A percentile compares a stretch with the other conserved stretches of the same genome.
Evolutionary conservation across 2,888 invertebrate species (phyloP).

Genomic region (Cremastinae sp.): DNA sequence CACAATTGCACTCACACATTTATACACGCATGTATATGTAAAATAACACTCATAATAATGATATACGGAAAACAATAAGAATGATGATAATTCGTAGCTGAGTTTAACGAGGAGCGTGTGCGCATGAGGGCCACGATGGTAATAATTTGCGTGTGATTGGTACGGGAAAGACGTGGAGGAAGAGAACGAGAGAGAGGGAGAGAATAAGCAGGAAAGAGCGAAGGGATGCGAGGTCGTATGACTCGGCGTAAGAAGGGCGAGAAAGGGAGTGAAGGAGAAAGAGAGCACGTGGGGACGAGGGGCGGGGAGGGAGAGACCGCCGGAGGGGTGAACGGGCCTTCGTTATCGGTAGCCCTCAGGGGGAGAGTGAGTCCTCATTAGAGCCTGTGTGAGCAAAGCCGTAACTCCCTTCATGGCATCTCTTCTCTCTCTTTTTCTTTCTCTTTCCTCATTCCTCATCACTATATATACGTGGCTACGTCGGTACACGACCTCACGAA

Average conservation of each 20-base stretch:
- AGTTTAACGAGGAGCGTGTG: constrained; percentile 55
- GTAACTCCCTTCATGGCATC: constrained; percentile 40
- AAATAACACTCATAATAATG: constrained; percentile 24
- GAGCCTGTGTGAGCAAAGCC: constrained; percentile 70
- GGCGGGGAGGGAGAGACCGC: constrained; percentile 34
- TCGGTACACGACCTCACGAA: constrained; percentile 41
- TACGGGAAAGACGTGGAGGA: constrained; percentile 57
- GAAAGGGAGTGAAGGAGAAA: constrained; percentile 38
- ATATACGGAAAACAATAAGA: constrained; percentile 4
- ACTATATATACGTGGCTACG: constrained; percentile 55
- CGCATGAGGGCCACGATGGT: constrained; percentile 53
- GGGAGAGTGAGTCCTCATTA: constrained; percentile 74
- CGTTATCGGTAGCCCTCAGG: constrained; percentile 74
- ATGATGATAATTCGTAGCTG: constrained; percentile 46
- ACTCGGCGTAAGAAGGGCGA: constrained; percentile 53
- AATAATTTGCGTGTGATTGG: constrained; percentile 65
- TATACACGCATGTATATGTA: background rate
- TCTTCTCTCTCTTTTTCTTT: background rate
- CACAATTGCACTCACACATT: too few species aligned
- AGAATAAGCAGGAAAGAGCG: constrained; percentile 27
- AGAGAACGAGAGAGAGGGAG: constrained; percentile 41
- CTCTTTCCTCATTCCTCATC: constrained; percentile 34
- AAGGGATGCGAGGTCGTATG: constrained; percentile 42
- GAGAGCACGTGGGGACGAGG: constrained; percentile 39
- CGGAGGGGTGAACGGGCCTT: constrained; percentile 66